A percentile compares a stretch with the other conserved stretches of the same genome.
Evolutionary conservation across 2,888 invertebrate species (phyloP).

Genomic region (Lasius fuliginosus): DNA sequence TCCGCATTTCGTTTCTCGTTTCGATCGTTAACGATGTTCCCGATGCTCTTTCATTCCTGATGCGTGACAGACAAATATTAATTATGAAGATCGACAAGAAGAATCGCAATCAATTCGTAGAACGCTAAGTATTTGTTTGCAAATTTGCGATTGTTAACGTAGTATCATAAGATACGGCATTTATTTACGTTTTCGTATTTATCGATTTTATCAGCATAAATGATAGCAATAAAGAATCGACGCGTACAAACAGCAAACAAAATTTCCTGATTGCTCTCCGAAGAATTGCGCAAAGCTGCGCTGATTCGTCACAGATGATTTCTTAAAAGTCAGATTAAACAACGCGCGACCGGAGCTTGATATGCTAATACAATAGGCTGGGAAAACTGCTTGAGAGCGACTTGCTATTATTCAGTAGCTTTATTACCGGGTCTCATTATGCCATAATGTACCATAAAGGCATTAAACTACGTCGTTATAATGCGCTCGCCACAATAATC

Average conservation of each 20-base stretch:
- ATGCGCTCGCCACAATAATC: conserved; percentile 38
- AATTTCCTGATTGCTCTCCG: conserved; percentile 59
- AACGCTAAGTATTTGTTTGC: conserved; percentile 20
- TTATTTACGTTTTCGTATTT: conserved; percentile 36
- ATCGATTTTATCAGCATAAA: conserved; percentile 30
- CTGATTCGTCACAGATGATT: conserved; percentile 69
- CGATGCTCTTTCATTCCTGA: conserved; percentile 18
- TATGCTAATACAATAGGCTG: conserved; percentile 63
- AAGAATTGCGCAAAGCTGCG: conserved; percentile 61
- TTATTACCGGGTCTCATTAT: conserved; percentile 63
- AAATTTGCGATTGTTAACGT: conserved; percentile 23
- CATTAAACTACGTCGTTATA: conserved; percentile 30
- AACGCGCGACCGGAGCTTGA: conserved; percentile 62
- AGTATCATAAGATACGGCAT: conserved; percentile 24
- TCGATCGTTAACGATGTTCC: conserved; percentile 46
- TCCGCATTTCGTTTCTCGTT: conserved; percentile 11
- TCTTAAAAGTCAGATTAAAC: conserved; percentile 72
- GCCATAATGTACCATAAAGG: conserved; percentile 30
- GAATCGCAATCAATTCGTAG: conserved; percentile 48
- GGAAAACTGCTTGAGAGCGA: conserved; percentile 59
- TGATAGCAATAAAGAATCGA: conserved; percentile 59
- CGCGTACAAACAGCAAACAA: conserved; percentile 48
- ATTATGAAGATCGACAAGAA: conserved; percentile 54
- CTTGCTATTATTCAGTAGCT: conserved; percentile 63
- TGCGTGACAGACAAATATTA: conserved; percentile 43